Base-by-base conservation (phyloP, 2,113 vertebrate genomes). In the Pogona vitticeps region DNA sequence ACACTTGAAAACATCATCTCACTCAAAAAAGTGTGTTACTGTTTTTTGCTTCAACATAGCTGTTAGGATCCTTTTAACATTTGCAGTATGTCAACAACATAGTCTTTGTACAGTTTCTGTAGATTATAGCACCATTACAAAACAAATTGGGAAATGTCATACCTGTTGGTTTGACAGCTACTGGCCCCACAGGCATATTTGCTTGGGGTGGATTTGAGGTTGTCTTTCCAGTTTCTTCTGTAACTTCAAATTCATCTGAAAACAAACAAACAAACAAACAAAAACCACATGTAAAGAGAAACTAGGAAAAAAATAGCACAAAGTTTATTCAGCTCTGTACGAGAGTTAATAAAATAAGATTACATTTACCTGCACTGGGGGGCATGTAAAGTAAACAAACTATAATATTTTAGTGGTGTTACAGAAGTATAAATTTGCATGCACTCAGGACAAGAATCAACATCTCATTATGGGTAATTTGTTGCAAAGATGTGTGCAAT, bases 141-240 rank as follows among this genome's bases (percentile, higher is more conserved):
- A 70, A 7, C 8, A 40, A 84, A 75, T 12, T 31, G 0, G 0
- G 1, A 6, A 14, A 76, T 28, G 46, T 21, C 56, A 28, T 92
- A 99, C 98, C 98, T 95, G 98, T 99, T 88, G 98, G 97, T 88
- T 98, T 99, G 7, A 98, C 96, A 0, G 98, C 93, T 6, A 97
- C 93, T 21, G 96, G 91, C 83, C 97, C 97, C 88, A 97, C 90
- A 38, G 96, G 96, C 89, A 96, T 91, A 70, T 76, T 92, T 85
- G 86, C 90, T 75, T 96, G 95, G 73, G 91, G 96, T 67, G 94
- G 85, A 52, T 96, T 95, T 90, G 88, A 93, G 21, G 81, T 90
- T 31, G 80, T 88, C 91, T 70, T 96, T 78, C 85, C 92, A 28
- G 86, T 94, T 90, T 98, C 98, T 28, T 93, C 92, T 86, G 94